Percentiles rank a stretch among this genome's conserved stretches.
Conservation (phyloP, 2,888 invertebrate genomes). For the Apocheima hispidaria region DNA sequence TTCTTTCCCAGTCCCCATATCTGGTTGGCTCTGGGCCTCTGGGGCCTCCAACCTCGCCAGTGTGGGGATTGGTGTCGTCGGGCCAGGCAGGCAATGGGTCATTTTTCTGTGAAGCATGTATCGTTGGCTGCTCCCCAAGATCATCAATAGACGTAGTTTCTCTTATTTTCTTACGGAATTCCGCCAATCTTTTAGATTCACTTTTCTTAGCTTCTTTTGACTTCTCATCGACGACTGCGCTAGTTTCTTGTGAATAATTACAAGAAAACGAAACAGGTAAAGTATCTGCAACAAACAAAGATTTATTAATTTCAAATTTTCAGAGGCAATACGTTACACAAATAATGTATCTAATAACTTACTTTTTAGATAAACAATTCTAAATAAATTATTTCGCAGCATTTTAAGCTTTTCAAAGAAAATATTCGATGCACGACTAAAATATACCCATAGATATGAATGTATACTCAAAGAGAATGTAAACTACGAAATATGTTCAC, state of each 20-base stretch:
- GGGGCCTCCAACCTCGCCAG: constrained; percentile 98
- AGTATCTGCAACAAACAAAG: constrained; percentile 31
- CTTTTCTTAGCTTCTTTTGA: constrained; percentile 52
- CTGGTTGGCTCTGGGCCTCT: constrained; percentile 99
- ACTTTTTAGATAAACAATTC: constrained; percentile 10
- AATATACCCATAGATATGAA: neutral
- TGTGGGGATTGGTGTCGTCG: constrained; percentile 94
- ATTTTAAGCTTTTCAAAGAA: neutral
- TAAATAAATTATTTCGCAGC: constrained; percentile 20
- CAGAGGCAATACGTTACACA: neutral
- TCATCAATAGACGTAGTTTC: constrained; percentile 89
- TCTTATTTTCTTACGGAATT: constrained; percentile 91
- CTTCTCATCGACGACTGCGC: constrained; percentile 47
- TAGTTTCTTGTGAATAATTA: constrained; percentile 57
- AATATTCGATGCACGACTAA: too few species aligned
- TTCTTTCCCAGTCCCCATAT: constrained; percentile 99
- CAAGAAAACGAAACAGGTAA: constrained; percentile 20
- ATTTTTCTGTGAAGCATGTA: constrained; percentile 92
- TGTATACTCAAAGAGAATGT: too few species aligned
- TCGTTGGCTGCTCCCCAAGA: constrained; percentile 90
- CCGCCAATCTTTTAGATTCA: constrained; percentile 83
- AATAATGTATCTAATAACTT: neutral
- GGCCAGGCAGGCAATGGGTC: constrained; percentile 95
- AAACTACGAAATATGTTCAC: too few species aligned
- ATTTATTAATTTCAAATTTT: neutral